Evolutionary conservation across 2,113 vertebrate species (phyloP), one percentile per base, ranked within the genome.

Genomic region (Petrocephalus microphthalmus): DNA sequence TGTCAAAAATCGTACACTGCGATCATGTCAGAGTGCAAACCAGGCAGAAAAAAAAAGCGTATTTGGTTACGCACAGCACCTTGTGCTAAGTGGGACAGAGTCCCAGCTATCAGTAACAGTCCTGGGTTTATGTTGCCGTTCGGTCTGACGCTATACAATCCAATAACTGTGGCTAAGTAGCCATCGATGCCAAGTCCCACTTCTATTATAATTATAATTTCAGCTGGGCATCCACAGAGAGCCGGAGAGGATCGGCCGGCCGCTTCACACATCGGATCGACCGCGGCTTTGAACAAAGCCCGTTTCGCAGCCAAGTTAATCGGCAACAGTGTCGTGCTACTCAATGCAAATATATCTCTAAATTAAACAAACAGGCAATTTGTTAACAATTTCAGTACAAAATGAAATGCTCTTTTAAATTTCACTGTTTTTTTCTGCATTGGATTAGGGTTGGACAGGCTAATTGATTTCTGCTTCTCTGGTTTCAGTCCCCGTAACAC

Each of bases 401-500:
- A 93, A 92, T 94, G 92, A 94, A 93, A 92, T 94, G 92, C 93
- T 92, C 94, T 95, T 95, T 93, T 91, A 93, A 94, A 93, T 90
- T 92, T 86, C 91, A 91, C 92, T 94, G 90, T 93, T 94, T 92
- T 94, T 93, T 89, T 64, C 93, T 92, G 89, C 92, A 91, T 90
- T 93, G 92, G 93, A 95, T 93, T 93, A 92, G 93, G 94, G 91
- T 91, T 91, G 92, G 91, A 92, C 91, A 92, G 91, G 92, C 94
- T 94, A 94, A 95, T 96, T 95, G 95, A 96, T 96, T 95, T 90
- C 90, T 86, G 47, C 93, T 87, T 93, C 94, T 96, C 94, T 91
- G 74, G 91, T 95, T 95, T 93, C 95, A 94, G 91, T 94, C 94
- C 95, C 95, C 94, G 93, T 95, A 95, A 95, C 93, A 95, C 94